phyloP scores from a whole-genome alignment of 2,113 vertebrate genomes.

The Piliocolobus tephrosceles region DNA sequence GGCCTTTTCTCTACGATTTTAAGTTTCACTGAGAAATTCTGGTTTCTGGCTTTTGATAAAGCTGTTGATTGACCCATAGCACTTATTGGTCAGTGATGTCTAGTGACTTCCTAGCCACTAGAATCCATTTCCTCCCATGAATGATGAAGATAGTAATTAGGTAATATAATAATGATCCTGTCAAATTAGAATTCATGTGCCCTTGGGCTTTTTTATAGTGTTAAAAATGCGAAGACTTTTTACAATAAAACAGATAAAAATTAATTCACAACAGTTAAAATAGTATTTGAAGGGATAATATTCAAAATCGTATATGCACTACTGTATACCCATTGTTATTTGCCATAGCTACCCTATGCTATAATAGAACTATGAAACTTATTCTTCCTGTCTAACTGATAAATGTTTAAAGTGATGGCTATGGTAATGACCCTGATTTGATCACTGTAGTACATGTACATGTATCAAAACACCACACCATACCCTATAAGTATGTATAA shows the following conservation, averaged over 20 bases:
- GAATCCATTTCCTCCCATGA: background rate
- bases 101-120: background rate
- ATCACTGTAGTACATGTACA: background rate
- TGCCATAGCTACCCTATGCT: background rate
- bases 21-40: background rate
- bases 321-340: background rate
- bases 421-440: background rate
- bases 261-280: background rate
- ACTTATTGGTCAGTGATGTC: background rate
- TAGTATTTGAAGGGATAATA: background rate
- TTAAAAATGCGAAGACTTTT: background rate
- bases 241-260: background rate
- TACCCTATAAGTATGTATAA: background rate
- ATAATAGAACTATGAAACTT: background rate
- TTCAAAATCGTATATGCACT: background rate
- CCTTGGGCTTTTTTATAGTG: background rate
- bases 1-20: background rate
- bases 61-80: background rate
- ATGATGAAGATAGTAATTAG: background rate
- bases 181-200: background rate
- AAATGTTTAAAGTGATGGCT: background rate
- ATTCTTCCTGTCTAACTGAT: background rate
- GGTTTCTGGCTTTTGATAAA: background rate
- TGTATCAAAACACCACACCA: background rate
- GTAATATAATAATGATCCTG: background rate